phyloP scores from a whole-genome alignment of 1,140 invertebrate species.

The Brachionus rubens region DNA sequence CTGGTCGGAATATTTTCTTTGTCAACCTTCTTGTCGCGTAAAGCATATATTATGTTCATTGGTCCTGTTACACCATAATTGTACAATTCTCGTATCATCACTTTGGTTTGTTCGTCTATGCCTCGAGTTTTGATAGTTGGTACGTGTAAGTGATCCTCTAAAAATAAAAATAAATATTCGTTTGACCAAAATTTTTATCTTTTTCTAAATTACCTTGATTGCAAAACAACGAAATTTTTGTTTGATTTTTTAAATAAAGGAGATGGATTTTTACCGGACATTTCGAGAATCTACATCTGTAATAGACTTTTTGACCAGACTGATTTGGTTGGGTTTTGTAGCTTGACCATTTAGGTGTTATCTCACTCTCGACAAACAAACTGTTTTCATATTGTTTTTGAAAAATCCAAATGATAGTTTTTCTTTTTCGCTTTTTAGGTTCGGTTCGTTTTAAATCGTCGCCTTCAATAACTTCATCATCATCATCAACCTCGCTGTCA shows the following conservation, averaged over 20 bases:
- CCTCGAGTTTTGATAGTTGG: neutral
- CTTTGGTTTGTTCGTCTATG: neutral
- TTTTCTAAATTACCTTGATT: neutral
- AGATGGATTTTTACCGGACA: neutral
- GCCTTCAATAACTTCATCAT: too few species aligned
- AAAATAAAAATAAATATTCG: neutral
- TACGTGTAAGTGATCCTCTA: conserved; percentile 10
- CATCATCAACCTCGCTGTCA: too few species aligned
- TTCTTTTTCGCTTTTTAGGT: neutral
- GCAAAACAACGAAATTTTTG: conserved; percentile 1
- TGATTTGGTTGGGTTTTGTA: neutral
- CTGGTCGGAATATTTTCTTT: neutral
- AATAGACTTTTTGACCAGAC: conserved; percentile 9
- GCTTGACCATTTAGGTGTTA: conserved; percentile 11
- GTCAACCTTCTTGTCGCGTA: neutral
- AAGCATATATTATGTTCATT: neutral
- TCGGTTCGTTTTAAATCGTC: too few species aligned
- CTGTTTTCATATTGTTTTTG: conserved; percentile 9
- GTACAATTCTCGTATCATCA: neutral
- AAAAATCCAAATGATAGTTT: neutral
- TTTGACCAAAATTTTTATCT: neutral
- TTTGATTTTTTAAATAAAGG: neutral
- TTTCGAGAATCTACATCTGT: neutral
- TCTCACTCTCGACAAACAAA: neutral
- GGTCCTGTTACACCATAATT: conserved; percentile 7